phyloP scores from a whole-genome alignment of 2,113 vertebrate species.

The Nycticebus coucang region DNA sequence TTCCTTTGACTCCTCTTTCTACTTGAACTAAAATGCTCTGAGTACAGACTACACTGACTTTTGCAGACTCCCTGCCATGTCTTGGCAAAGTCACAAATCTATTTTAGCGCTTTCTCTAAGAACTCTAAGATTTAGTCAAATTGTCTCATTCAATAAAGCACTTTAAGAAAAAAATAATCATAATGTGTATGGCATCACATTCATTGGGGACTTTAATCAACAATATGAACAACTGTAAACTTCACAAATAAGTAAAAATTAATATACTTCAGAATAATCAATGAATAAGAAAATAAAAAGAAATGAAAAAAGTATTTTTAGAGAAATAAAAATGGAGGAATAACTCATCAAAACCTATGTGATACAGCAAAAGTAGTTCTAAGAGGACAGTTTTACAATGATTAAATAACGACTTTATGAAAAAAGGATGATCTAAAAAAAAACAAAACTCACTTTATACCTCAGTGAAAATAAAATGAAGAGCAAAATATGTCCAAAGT shows the following conservation, averaged over 20 bases:
- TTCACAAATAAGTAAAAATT: not conserved
- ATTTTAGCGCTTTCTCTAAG: not conserved
- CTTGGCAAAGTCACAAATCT: conserved; percentile 55
- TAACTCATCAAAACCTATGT: not conserved
- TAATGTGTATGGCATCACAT: not conserved
- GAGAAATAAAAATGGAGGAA: not conserved
- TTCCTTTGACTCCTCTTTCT: not conserved
- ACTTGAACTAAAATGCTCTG: not conserved
- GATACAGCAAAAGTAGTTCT: not conserved
- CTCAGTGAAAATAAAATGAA: not conserved
- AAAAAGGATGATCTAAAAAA: not conserved
- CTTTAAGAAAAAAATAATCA: conserved; percentile 28
- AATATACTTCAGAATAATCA: not conserved
- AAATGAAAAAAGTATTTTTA: not conserved
- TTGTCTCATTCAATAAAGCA: not conserved
- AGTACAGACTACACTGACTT: fast-evolving
- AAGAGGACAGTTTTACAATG: not conserved
- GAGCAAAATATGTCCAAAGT: not conserved
- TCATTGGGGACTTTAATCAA: not conserved
- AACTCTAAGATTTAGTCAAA: not conserved
- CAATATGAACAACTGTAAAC: not conserved
- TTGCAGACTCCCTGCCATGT: not conserved
- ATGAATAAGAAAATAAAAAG: not conserved
- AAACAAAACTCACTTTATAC: not conserved
- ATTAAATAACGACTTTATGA: not conserved